Evolutionary conservation across 2,113 vertebrate species (phyloP).

Genomic region (Triplophysa tibetana): DNA sequence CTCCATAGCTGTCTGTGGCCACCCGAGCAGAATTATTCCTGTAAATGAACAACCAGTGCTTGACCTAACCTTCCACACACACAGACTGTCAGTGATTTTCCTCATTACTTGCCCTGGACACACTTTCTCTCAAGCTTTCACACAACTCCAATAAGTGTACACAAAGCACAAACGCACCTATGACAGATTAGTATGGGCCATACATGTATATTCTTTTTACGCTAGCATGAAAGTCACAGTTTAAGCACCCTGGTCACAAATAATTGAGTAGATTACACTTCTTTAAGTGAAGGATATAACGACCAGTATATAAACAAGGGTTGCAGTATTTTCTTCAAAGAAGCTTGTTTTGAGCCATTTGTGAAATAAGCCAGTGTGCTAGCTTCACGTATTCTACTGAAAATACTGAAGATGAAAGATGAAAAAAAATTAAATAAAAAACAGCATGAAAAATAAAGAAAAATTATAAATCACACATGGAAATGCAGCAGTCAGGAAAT

Average conservation of each 20-base stretch:
- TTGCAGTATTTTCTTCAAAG: background rate
- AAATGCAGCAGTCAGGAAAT: too few relatives aligned
- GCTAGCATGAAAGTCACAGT: background rate
- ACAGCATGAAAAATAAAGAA: too few relatives aligned
- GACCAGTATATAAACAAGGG: background rate
- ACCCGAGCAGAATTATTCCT: slow-evolving; percentile 26
- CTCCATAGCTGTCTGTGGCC: too few relatives aligned
- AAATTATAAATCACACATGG: too few relatives aligned
- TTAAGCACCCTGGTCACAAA: too few relatives aligned
- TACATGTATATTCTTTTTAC: background rate
- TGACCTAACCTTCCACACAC: slow-evolving; percentile 26
- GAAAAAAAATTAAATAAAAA: background rate
- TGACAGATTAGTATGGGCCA: background rate
- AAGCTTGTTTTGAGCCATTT: background rate
- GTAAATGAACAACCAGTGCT: slow-evolving; percentile 33
- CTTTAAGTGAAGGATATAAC: too few relatives aligned
- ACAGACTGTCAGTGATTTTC: background rate
- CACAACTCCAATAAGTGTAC: background rate
- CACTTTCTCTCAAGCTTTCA: slow-evolving; percentile 30
- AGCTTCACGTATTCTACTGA: too few relatives aligned
- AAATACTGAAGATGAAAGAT: too few relatives aligned
- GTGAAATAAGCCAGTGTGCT: background rate
- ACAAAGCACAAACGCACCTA: background rate
- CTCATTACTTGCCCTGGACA: background rate
- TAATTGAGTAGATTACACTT: too few relatives aligned